Evolutionary conservation across 1,140 invertebrate genomes (phyloP).

Genomic region (Zaprionus vittiger): DNA sequence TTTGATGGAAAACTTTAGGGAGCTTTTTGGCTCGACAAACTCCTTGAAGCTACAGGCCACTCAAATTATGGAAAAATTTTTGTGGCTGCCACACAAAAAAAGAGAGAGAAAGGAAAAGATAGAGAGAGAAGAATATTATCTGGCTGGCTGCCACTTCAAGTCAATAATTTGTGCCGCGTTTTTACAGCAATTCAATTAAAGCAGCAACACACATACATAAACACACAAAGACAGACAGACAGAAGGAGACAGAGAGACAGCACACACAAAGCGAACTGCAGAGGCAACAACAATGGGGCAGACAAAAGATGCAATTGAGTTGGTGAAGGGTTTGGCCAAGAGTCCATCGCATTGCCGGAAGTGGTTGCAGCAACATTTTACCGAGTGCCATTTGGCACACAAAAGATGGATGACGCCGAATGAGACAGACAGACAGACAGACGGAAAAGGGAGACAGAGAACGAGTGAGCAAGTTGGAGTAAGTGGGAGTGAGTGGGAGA

Average conservation of each 20-base stretch:
- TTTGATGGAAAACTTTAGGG: slow-evolving; percentile 61
- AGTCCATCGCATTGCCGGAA: slow-evolving; percentile 52
- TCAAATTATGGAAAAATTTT: slow-evolving; percentile 55
- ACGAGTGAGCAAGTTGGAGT: no score
- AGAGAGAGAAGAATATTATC: slow-evolving; percentile 26
- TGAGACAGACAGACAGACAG: slow-evolving; percentile 13
- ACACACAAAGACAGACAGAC: neutral
- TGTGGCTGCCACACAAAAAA: slow-evolving; percentile 35
- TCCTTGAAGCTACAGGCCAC: slow-evolving; percentile 52
- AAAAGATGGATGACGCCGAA: slow-evolving; percentile 30
- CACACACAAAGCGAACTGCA: slow-evolving; percentile 1
- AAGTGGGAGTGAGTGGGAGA: neutral
- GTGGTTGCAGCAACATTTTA: slow-evolving; percentile 59
- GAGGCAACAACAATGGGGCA: slow-evolving; percentile 19
- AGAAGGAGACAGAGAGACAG: neutral
- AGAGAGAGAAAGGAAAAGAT: neutral
- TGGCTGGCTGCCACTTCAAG: slow-evolving; percentile 48
- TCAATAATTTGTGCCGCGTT: slow-evolving; percentile 60
- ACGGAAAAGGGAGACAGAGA: neutral
- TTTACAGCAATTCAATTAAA: slow-evolving; percentile 64
- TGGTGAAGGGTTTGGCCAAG: slow-evolving; percentile 44
- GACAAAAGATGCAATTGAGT: slow-evolving; percentile 57
- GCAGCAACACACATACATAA: slow-evolving; percentile 3
- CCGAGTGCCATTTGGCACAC: slow-evolving; percentile 61
- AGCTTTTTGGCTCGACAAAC: slow-evolving; percentile 53